phyloP scores from a whole-genome alignment of 2,888 invertebrate genomes.

The Eupithecia dodoneata region DNA sequence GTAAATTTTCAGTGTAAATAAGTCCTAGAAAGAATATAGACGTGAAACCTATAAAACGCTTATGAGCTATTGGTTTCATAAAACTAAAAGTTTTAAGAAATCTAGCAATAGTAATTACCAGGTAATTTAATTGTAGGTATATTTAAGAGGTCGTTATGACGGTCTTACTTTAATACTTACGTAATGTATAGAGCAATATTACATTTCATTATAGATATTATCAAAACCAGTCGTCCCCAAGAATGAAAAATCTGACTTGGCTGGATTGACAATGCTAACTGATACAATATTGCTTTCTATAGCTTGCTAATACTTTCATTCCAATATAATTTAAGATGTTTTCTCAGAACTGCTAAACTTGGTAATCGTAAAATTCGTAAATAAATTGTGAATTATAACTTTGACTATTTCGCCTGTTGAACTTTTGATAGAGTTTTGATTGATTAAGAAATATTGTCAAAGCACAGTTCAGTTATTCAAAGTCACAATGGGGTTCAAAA shows the following conservation, averaged over 20 bases:
- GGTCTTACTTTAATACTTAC: too few species aligned
- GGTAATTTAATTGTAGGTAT: too few species aligned
- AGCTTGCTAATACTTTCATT: neutral
- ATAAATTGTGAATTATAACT: constrained; percentile 61
- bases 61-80: too few species aligned
- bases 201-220: neutral
- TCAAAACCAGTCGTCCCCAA: neutral
- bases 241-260: too few species aligned
- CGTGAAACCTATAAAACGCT: too few species aligned
- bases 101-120: too few species aligned
- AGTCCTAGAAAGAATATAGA: too few species aligned
- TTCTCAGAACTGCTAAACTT: constrained; percentile 44
- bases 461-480: neutral
- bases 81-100: too few species aligned
- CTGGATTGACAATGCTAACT: neutral
- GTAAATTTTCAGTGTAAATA: too few species aligned
- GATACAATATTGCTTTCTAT: neutral
- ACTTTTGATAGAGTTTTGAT: constrained; percentile 19
- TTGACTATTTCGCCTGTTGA: constrained; percentile 45
- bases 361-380: neutral
- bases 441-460: neutral
- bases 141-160: too few species aligned
- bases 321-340: constrained; percentile 14
- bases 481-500: neutral
- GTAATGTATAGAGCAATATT: too few species aligned